These are phyloP conservation scores for Dendrophyllia cribrosa DNA, from an alignment of 64 coral and sea anemone genomes.

Conservation along the genomic window DNA sequence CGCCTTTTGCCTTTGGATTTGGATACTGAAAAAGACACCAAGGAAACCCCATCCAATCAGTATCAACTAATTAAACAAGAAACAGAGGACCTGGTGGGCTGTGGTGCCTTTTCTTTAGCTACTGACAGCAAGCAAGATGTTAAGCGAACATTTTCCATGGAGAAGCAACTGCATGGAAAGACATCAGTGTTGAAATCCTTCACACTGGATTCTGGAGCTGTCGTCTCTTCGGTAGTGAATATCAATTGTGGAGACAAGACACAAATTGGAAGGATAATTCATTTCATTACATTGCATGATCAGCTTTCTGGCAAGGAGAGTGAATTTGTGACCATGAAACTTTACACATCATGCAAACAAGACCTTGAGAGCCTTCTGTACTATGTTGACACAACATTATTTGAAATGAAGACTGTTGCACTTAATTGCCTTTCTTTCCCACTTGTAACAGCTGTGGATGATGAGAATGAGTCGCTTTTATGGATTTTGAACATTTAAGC, in stretches of 20 bases:
- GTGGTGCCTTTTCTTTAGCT: background rate
- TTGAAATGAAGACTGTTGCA: background rate
- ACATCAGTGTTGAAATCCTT: background rate
- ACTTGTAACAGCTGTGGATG: background rate
- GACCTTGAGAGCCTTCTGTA: background rate
- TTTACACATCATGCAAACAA: background rate
- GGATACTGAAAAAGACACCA: background rate
- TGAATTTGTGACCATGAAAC: constrained; percentile 1
- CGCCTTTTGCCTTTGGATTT: constrained; percentile 5
- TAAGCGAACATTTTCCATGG: background rate
- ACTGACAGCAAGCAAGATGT: background rate
- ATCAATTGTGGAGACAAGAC: background rate
- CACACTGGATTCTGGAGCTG: constrained; percentile 9
- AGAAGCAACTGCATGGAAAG: constrained; percentile 5
- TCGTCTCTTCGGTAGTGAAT: background rate
- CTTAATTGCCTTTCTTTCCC: background rate
- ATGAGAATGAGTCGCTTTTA: background rate
- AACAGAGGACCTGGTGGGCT: background rate
- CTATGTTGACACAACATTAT: background rate
- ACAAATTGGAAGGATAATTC: constrained; percentile 16
- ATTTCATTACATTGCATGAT: background rate
- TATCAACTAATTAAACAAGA: background rate
- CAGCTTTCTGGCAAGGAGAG: background rate
- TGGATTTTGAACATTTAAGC: background rate
- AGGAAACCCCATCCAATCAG: background rate